These are phyloP conservation scores for Pelusios castaneus DNA, from an alignment of 2,113 vertebrate genomes.

Conservation along the genomic window DNA sequence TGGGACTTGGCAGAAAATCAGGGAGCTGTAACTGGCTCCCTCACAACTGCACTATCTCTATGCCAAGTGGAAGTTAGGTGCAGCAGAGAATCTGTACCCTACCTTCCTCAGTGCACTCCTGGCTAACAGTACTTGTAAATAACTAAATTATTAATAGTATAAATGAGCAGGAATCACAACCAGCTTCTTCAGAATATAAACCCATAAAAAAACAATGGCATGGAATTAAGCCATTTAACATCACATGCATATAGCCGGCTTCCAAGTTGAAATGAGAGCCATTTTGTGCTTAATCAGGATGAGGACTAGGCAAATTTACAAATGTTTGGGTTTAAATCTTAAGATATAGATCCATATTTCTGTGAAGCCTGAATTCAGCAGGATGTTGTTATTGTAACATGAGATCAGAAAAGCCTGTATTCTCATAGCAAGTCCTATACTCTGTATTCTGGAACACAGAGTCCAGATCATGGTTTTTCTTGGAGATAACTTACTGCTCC, in stretches of 20 bases:
- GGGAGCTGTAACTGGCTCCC: not conserved
- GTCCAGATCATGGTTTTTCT: not conserved
- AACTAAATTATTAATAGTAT: not conserved
- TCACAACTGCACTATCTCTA: not conserved
- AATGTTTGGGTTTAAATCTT: not conserved
- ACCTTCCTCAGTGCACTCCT: not conserved
- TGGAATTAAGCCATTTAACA: no score
- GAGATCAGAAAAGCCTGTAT: not conserved
- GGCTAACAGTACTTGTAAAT: not conserved
- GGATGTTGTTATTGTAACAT: not conserved
- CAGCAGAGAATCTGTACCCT: not conserved
- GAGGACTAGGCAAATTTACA: not conserved
- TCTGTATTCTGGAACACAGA: no score
- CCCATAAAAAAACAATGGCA: not conserved
- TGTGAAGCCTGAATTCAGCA: not conserved
- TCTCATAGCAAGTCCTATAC: not conserved
- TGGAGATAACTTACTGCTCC: not conserved
- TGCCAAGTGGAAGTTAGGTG: not conserved
- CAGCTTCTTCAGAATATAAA: not conserved
- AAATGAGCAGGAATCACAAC: not conserved
- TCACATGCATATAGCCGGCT: no score
- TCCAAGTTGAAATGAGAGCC: not conserved
- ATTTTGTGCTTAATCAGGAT: not conserved
- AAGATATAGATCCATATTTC: not conserved
- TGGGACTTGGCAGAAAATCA: not conserved